Evolutionary conservation across 2,113 vertebrate species (phyloP).

Genomic region (Platysteira castanea): DNA sequence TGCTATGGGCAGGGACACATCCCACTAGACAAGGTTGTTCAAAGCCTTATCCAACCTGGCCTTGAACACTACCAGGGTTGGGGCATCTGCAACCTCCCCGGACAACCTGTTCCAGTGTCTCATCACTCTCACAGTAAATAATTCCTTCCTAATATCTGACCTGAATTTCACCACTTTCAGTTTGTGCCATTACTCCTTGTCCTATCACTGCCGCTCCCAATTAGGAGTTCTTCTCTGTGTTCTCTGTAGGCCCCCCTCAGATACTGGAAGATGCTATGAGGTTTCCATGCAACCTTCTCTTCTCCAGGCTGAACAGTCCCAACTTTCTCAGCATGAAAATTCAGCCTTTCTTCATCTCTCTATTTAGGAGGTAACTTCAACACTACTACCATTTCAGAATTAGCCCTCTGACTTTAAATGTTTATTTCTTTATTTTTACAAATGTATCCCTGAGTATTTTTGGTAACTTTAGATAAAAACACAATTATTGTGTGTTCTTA

Average conservation of each 20-base stretch:
- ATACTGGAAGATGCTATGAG: neutral
- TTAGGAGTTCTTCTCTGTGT: neutral
- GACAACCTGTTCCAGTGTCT: neutral
- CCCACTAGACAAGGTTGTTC: neutral
- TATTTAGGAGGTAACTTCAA: neutral
- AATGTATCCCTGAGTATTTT: neutral
- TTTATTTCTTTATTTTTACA: neutral
- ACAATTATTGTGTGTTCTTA: accelerated
- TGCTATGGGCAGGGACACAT: neutral
- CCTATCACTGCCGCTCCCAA: neutral
- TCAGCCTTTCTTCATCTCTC: neutral
- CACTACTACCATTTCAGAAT: neutral
- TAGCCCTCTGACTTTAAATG: neutral
- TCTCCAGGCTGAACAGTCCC: neutral
- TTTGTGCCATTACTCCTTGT: neutral
- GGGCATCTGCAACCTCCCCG: neutral
- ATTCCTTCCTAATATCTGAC: neutral
- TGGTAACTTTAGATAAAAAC: neutral
- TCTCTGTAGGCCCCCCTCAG: neutral
- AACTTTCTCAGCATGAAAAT: neutral
- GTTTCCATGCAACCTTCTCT: neutral
- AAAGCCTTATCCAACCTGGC: neutral
- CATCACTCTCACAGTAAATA: neutral
- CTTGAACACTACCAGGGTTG: neutral
- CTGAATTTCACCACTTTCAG: neutral